Percentiles rank a stretch among this genome's conserved stretches.
These are phyloP conservation scores for Athene cunicularia DNA, from an alignment of 2,113 vertebrate species.

Conservation along the genomic window DNA sequence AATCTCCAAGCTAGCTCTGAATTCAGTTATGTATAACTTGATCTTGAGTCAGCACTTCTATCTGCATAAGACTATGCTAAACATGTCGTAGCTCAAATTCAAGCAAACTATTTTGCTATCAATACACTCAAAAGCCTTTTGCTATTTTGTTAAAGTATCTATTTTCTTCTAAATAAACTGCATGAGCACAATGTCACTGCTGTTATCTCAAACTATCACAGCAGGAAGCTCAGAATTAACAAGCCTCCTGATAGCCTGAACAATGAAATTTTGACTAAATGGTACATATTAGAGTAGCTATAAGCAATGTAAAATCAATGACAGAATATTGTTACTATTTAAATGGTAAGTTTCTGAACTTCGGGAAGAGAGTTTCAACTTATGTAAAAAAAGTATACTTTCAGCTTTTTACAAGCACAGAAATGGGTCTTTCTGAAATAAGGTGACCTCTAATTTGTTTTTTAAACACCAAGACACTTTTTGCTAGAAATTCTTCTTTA, in stretches of 20 bases:
- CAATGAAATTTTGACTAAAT: background rate
- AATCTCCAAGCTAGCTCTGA: background rate
- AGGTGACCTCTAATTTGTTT: rapidly evolving
- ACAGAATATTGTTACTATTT: background rate
- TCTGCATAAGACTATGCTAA: background rate
- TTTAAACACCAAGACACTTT: background rate
- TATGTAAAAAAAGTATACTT: background rate
- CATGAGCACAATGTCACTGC: background rate
- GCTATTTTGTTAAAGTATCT: background rate
- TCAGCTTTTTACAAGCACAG: background rate
- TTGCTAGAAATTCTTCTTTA: background rate
- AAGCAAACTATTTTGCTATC: background rate
- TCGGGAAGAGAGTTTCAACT: background rate
- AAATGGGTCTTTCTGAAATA: background rate
- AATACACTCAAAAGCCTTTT: background rate
- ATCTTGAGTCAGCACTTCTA: background rate
- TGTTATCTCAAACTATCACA: background rate
- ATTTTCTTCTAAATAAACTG: background rate
- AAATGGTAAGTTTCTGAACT: background rate
- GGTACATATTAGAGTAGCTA: background rate
- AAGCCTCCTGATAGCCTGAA: background rate
- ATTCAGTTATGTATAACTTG: background rate
- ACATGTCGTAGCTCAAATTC: background rate
- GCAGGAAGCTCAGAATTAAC: background rate
- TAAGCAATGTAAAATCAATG: background rate